Conservation (phyloP, 35 echinoderm and acorn worm genomes). For the Apostichopus parvimensis region DNA sequence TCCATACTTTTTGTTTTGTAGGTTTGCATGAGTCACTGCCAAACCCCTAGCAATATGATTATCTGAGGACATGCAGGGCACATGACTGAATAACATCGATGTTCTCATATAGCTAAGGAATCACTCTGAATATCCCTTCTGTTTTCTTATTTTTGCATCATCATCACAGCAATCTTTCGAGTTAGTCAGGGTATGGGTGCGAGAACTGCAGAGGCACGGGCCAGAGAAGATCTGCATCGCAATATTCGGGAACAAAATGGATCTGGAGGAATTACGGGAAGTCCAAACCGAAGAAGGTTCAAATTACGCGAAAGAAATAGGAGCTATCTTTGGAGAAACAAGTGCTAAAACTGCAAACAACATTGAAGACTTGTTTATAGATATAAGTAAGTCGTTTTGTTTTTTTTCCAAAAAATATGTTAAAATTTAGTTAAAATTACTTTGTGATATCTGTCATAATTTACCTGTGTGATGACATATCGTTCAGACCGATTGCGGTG, state of each 20-base stretch:
- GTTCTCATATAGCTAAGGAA: no score
- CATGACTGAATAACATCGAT: no score
- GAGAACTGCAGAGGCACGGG: conserved; percentile 80
- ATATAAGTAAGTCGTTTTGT: conserved; percentile 84
- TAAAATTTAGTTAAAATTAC: not conserved
- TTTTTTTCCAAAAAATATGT: not conserved
- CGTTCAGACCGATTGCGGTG: no score
- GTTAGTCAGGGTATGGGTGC: conserved; percentile 83
- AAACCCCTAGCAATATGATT: no score
- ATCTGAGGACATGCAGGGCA: no score
- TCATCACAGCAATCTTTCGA: conserved; percentile 74
- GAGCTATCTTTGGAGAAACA: conserved; percentile 91
- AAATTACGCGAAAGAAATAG: conserved; percentile 86
- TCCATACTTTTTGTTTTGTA: no score
- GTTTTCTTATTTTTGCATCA: no score
- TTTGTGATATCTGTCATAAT: not conserved
- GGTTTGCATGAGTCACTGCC: no score
- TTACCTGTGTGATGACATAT: no score
- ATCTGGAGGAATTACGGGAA: conserved; percentile 86
- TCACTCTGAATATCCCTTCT: no score
- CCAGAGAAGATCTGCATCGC: conserved; percentile 92
- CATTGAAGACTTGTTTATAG: conserved; percentile 85
- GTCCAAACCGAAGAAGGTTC: conserved; percentile 52
- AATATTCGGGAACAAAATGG: conserved; percentile 89
- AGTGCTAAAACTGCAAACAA: conserved; percentile 97